Percentiles rank a stretch among this genome's conserved stretches.
phyloP scores from a whole-genome alignment of 2,113 vertebrate species.

The Eubucco bourcierii region DNA sequence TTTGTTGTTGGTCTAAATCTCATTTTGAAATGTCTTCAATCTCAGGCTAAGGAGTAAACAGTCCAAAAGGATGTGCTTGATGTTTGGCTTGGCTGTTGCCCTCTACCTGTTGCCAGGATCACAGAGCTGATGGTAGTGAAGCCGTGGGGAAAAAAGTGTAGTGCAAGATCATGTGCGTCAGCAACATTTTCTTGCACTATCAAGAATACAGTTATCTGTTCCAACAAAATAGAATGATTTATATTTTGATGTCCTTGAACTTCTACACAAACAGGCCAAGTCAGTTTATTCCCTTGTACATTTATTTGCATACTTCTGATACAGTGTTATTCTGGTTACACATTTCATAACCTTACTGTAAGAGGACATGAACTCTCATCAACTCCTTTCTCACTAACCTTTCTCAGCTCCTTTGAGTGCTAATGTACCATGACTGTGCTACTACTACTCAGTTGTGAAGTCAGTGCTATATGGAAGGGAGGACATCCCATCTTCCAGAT shows the following conservation, averaged over 20 bases:
- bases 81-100: conserved; percentile 38
- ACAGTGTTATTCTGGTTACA: conserved; percentile 25
- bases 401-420: conserved; percentile 22
- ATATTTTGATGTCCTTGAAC: conserved; percentile 53
- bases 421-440: conserved; percentile 7
- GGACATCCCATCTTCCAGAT: neutral
- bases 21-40: neutral
- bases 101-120: neutral
- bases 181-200: neutral
- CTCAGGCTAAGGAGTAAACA: neutral
- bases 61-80: neutral
- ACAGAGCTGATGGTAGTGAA: neutral
- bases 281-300: neutral
- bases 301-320: conserved; percentile 32
- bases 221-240: conserved; percentile 40
- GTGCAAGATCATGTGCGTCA: neutral
- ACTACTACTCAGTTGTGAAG: neutral
- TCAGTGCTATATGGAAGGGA: neutral
- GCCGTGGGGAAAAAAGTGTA: conserved; percentile 26
- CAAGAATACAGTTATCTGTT: conserved; percentile 19
- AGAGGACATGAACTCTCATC: conserved; percentile 10
- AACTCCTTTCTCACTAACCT: conserved; percentile 32
- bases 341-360: conserved; percentile 32
- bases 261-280: conserved; percentile 47
- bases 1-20: neutral